Base-by-base conservation (phyloP, 2,888 invertebrate species). In the Cephonodes hylas region DNA sequence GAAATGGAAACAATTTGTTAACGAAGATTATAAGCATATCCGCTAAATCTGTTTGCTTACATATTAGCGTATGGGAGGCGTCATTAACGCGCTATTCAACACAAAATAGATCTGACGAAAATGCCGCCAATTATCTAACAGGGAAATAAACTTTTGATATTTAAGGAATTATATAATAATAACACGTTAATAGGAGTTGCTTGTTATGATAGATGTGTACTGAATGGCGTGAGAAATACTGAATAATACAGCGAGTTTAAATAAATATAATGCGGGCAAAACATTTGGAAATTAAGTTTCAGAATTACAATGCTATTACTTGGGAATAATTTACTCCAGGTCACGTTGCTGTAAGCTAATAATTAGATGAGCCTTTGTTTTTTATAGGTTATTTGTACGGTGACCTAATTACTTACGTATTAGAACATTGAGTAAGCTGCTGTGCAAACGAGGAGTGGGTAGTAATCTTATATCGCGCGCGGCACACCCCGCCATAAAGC, bases 81-180 rank as follows among this genome's bases (percentile, higher is more conserved):
- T 44, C 44, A 25, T 7, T 59, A 31, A 44, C 20, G 42, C 42
- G 18, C 45, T 18, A 44, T 44, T 59, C 45, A 59, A 59, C 25
- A 58, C 31, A 44, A 44, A 44, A 59, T 45, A 59, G 59, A 45
- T 59, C 31, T 23, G 23, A 59, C 44, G 59, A 59, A 44, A 38
- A 42, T 27, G 13, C 31, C 15, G 23, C 22, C 22, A 58, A 45
- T 58, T 31, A 25, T 59, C 18, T 58, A 44, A 59, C 59, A 15
- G 31, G 10, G 23, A 42, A 58, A 58, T 38, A 23, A 42, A 23
- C n/a, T 42, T 58, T 45, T 59, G 45, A 45, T 59, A 59, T 25
- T 42, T 8, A 27, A 27, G 27, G 6, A 22, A 59, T 31, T 23
- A 15, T 31, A 45, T 59, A 18, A 45, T 45, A 44, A 59, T 45